Evolutionary conservation across 2,888 invertebrate genomes (phyloP).

Genomic region (Rambutsinella grinnellia): DNA sequence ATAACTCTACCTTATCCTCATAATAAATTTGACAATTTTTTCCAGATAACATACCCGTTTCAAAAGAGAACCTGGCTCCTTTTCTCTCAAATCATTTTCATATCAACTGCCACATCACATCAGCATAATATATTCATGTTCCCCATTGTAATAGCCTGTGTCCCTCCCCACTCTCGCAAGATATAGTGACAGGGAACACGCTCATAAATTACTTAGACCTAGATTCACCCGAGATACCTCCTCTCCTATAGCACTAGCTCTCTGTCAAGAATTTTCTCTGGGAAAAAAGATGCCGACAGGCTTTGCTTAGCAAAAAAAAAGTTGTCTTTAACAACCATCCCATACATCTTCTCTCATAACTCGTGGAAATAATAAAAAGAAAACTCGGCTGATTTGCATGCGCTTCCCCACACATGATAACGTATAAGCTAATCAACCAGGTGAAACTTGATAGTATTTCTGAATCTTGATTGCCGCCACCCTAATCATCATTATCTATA

Average conservation of each 20-base stretch:
- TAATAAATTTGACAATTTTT: no score
- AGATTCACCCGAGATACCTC: slow-evolving; percentile 46
- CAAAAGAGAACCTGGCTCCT: no score
- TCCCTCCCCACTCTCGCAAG: neutral
- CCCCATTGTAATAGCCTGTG: neutral
- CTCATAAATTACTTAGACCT: slow-evolving; percentile 52
- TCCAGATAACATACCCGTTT: no score
- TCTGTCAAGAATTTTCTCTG: slow-evolving; percentile 37
- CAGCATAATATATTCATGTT: neutral
- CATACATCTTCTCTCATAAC: slow-evolving; percentile 50
- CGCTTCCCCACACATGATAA: slow-evolving; percentile 24
- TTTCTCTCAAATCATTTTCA: no score
- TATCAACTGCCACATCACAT: no score
- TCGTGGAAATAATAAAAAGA: slow-evolving; percentile 52
- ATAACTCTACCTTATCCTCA: no score
- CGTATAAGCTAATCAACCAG: slow-evolving; percentile 52
- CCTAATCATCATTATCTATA: slow-evolving; percentile 48
- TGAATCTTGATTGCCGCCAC: slow-evolving; percentile 40
- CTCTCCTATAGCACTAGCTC: slow-evolving; percentile 11
- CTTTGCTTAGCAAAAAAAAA: slow-evolving; percentile 17
- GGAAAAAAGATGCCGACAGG: slow-evolving; percentile 47
- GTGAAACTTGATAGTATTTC: slow-evolving; percentile 49
- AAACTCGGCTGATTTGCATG: slow-evolving; percentile 47
- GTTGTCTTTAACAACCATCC: slow-evolving; percentile 15
- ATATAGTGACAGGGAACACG: slow-evolving; percentile 50